A percentile compares a stretch with the other conserved stretches of the same genome.
phyloP scores from a whole-genome alignment of 2,797 vertebrate species.

The Anisognathus igniventris region DNA sequence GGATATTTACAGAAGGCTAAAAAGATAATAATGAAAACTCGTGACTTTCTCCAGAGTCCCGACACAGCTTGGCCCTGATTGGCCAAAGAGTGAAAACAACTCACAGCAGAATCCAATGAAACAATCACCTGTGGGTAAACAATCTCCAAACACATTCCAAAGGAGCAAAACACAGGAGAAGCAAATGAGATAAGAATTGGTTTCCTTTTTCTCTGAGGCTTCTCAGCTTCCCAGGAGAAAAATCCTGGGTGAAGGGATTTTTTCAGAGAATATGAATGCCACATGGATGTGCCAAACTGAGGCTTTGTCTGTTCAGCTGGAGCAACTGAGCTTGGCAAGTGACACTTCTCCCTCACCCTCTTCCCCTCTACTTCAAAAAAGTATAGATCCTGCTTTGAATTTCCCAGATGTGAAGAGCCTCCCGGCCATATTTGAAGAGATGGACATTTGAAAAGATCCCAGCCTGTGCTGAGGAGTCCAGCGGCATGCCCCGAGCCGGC shows the following conservation, averaged over 20 bases:
- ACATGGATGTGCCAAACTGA: not conserved
- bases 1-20: rapidly evolving
- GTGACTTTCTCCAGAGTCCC: no score
- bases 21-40: no score
- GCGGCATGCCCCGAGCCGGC: not conserved
- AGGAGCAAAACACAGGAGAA: no score
- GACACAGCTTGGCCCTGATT: no score
- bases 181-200: rapidly evolving
- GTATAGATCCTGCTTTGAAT: not conserved
- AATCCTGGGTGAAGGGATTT: not conserved
- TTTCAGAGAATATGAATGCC: not conserved
- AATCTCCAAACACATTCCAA: no score
- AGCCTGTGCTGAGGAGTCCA: not conserved
- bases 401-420: not conserved
- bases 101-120: no score
- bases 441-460: not conserved
- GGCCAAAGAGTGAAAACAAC: no score
- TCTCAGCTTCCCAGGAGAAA: not conserved
- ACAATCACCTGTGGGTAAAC: no score
- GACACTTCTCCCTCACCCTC: not conserved
- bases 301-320: not conserved
- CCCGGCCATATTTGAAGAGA: not conserved
- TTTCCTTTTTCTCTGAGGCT: not conserved
- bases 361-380: not conserved
- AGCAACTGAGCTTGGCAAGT: not conserved